phyloP scores from a whole-genome alignment of 2,797 vertebrate genomes.

The Clarias platycephalus region DNA sequence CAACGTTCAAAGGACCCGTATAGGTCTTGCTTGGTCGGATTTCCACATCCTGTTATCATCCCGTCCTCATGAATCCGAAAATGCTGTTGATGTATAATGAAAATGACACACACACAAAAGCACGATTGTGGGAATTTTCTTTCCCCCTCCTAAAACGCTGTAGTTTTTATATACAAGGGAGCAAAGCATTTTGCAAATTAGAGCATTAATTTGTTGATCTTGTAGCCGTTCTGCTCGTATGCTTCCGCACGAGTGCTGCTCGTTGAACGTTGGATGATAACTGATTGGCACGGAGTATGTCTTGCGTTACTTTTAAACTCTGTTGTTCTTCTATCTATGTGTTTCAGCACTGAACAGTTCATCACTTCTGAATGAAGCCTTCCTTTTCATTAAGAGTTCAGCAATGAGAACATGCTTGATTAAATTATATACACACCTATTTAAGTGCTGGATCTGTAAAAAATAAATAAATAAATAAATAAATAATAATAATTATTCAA shows the following conservation, averaged over 20 bases:
- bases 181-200: conserved; percentile 21
- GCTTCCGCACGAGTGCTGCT: conserved; percentile 38
- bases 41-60: neutral
- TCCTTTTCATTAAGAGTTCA: neutral
- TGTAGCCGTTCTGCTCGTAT: conserved; percentile 30
- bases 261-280: conserved; percentile 18
- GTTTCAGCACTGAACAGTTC: conserved; percentile 11
- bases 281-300: conserved; percentile 26
- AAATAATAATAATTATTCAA: neutral
- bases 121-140: neutral
- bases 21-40: neutral
- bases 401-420: neutral
- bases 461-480: too few species aligned
- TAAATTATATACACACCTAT: neutral
- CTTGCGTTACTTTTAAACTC: conserved; percentile 19
- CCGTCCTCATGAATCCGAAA: conserved; percentile 28
- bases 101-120: neutral
- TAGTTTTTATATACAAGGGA: conserved; percentile 25
- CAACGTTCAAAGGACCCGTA: neutral
- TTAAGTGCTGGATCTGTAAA: neutral
- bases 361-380: neutral
- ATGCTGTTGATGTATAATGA: conserved; percentile 10
- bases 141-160: conserved; percentile 13
- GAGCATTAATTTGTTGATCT: conserved; percentile 9
- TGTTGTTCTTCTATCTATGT: conserved; percentile 14